Base-by-base conservation (phyloP, 1,140 invertebrate species). In the Sminthurides bifidus region DNA sequence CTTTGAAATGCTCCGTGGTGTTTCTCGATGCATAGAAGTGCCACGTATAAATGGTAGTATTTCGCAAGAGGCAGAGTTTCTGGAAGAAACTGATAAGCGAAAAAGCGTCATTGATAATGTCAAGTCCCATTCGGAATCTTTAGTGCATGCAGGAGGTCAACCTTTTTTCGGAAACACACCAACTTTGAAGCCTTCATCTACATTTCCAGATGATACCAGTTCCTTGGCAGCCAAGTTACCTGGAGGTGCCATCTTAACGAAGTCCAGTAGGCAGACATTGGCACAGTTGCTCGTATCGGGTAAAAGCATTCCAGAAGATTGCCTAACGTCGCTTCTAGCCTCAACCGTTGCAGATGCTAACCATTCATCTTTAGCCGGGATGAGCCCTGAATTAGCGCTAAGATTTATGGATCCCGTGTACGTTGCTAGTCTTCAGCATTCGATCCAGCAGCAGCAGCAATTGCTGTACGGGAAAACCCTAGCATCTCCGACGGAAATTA, bases 401-500 rank as follows among this genome's bases (percentile, higher is more conserved):
- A 46, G 60, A 37, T 51, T 63, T 17, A 33, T 59, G 3, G 60
- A 63, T 31, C 60, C 60, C 8, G 31, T 46, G 5, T 64, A 64
- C 30, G 31, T 64, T 6, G 44, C 61, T 33, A 52, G 15, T 27
- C 40, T 64, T 30, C 57, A 59, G 33, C 61, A 63, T 24, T 50
- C 52, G 15, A n/a, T 62, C 15, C 52, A 59, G 21, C 60, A 62
- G 27, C 56, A 58, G 14, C 54, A 52, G 35, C 59, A 54, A 23
- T 19, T 6, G 24, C 52, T 40, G 8, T 31, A 17, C 75, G 6
- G 72, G 75, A 1, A 73, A 56, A 26, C 76, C 43, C 66, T 17
- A 10, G 21, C 44, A 26, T 12, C 44, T n/a, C 3, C 21, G 5
- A 10, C 44, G 29, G 21, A 10, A 5, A 29, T 15, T 26, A 26